These are phyloP conservation scores for Agrotis clavis DNA, from an alignment of 2,888 invertebrate genomes.

Conservation along the genomic window DNA sequence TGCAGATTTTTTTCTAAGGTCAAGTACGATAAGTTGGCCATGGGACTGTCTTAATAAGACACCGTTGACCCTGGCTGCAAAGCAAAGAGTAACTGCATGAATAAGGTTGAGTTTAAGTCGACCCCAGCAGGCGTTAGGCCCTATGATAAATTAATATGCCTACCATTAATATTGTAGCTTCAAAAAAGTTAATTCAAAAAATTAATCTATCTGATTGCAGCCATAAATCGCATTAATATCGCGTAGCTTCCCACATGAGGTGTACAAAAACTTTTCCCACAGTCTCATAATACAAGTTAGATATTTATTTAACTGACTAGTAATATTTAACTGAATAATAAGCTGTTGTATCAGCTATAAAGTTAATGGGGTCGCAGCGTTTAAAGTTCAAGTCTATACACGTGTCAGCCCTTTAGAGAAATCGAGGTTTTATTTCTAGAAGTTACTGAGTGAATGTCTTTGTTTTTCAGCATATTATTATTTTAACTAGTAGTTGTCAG, in stretches of 20 bases:
- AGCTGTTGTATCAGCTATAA: slow-evolving; percentile 37
- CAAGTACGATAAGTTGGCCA: too few relatives aligned
- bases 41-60: too few relatives aligned
- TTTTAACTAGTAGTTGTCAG: too few relatives aligned
- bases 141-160: too few relatives aligned
- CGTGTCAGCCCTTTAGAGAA: slow-evolving; percentile 66
- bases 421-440: slow-evolving; percentile 63
- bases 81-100: too few relatives aligned
- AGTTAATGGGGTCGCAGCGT: slow-evolving; percentile 64
- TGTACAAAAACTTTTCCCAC: slow-evolving; percentile 5
- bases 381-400: slow-evolving; percentile 72
- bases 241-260: slow-evolving; percentile 17
- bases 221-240: slow-evolving; percentile 2
- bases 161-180: too few relatives aligned
- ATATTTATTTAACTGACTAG: slow-evolving; percentile 43
- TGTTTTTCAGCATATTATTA: neutral
- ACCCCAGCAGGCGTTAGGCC: too few relatives aligned
- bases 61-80: too few relatives aligned
- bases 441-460: slow-evolving; percentile 13
- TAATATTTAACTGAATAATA: slow-evolving; percentile 54
- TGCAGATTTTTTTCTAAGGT: too few relatives aligned
- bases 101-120: too few relatives aligned
- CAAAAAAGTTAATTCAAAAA: neutral
- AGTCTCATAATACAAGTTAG: slow-evolving; percentile 34
- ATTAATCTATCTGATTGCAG: neutral